Evolutionary conservation across 2,797 vertebrate genomes (phyloP).

Genomic region (Chelon auratus): DNA sequence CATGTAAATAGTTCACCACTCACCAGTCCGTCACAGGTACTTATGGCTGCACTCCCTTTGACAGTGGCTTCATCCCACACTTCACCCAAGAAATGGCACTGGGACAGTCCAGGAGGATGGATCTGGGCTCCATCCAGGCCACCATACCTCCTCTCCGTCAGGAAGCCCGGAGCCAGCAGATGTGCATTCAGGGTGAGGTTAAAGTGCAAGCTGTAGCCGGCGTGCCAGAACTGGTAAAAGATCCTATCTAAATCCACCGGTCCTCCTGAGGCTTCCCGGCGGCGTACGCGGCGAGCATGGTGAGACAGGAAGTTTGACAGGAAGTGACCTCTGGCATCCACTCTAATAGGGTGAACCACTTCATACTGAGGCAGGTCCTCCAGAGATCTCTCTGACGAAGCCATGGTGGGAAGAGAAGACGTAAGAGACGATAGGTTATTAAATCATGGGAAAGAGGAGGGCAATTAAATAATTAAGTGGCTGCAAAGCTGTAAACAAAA

Average conservation of each 20-base stretch:
- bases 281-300: conserved; percentile 81
- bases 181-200: conserved; percentile 91
- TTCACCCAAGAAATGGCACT: conserved; percentile 91
- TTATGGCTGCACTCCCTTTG: conserved; percentile 89
- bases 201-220: conserved; percentile 86
- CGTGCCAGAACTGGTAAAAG: conserved; percentile 88
- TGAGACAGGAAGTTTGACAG: conserved; percentile 91
- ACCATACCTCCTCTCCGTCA: conserved; percentile 88
- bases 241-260: conserved; percentile 58
- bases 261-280: conserved; percentile 80
- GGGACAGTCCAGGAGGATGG: conserved; percentile 49
- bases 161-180: conserved; percentile 90
- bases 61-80: conserved; percentile 80
- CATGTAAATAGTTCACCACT: conserved; percentile 70
- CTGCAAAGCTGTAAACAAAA: conserved; percentile 51
- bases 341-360: conserved; percentile 90
- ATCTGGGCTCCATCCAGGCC: conserved; percentile 83
- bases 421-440: conserved; percentile 49
- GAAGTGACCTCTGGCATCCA: conserved; percentile 91
- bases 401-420: conserved; percentile 48
- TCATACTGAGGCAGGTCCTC: conserved; percentile 79
- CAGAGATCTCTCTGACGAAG: conserved; percentile 62
- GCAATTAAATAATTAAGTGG: conserved; percentile 33
- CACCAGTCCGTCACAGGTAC: conserved; percentile 94
- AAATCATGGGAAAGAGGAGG: conserved; percentile 43